Conservation (phyloP, 2,888 invertebrate species). For the Sialis fuliginosa region DNA sequence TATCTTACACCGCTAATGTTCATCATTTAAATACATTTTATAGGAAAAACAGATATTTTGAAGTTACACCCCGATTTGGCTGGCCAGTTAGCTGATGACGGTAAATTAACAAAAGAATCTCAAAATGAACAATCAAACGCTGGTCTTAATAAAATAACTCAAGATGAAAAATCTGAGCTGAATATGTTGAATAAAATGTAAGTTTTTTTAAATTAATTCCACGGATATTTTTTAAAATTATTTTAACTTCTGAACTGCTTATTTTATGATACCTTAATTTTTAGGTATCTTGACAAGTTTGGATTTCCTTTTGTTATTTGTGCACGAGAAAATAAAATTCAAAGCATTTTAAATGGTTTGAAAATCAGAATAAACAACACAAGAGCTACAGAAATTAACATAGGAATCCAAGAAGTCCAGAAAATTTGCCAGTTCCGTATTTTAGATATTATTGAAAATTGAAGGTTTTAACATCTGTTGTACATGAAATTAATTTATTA, state of each 20-base stretch:
- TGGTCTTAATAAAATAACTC: conserved; percentile 32
- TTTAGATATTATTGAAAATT: conserved; percentile 22
- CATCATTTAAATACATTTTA: conserved; percentile 12
- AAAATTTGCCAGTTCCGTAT: conserved; percentile 45
- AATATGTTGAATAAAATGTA: conserved; percentile 26
- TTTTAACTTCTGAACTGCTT: conserved; percentile 9
- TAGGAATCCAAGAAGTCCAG: conserved; percentile 45
- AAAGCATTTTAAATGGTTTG: conserved; percentile 37
- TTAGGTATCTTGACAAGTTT: conserved; percentile 44
- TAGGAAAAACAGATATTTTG: conserved; percentile 36
- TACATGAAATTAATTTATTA: background rate
- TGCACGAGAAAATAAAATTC: conserved; percentile 40
- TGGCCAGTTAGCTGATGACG: conserved; percentile 33
- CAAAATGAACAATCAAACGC: conserved; percentile 35
- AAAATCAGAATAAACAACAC: conserved; percentile 33
- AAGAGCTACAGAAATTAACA: conserved; percentile 32
- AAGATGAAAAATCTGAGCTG: conserved; percentile 31
- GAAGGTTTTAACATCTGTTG: background rate
- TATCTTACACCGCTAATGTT: background rate
- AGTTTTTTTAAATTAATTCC: conserved; percentile 14
- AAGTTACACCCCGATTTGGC: conserved; percentile 47
- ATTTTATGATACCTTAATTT: conserved; percentile 13
- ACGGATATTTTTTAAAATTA: conserved; percentile 7
- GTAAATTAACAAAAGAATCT: conserved; percentile 38
- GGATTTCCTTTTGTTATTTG: conserved; percentile 53